A percentile compares a stretch with the other conserved stretches of the same genome.
Evolutionary conservation across 2,888 invertebrate species (phyloP).

Genomic region (Cyaniris semiargus): DNA sequence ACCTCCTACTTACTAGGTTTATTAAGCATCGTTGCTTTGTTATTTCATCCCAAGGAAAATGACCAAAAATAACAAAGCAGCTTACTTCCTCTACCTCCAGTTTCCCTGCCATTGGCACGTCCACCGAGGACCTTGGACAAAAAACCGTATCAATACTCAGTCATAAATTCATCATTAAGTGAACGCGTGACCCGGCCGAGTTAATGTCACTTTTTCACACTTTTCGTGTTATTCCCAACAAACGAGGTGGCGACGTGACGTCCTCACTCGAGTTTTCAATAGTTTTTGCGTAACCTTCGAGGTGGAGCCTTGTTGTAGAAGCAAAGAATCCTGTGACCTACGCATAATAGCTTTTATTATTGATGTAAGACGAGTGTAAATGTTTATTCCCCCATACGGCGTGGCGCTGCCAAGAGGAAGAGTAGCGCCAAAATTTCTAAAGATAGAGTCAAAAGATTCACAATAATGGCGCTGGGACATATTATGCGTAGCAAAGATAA

Average conservation of each 20-base stretch:
- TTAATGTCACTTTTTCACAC: conserved; percentile 70
- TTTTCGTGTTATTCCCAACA: conserved; percentile 50
- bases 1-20: not conserved
- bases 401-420: no score
- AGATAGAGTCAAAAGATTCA: no score
- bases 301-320: conserved; percentile 52
- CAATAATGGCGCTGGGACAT: no score
- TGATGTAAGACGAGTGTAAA: no score
- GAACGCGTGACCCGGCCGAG: conserved; percentile 71
- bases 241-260: conserved; percentile 62
- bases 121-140: conserved; percentile 68
- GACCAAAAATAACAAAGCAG: not conserved
- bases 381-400: no score
- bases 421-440: no score
- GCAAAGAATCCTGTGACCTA: not conserved
- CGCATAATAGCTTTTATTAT: not conserved
- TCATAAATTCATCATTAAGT: conserved; percentile 72
- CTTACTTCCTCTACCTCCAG: not conserved
- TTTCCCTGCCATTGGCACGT: conserved; percentile 65
- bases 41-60: not conserved
- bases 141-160: conserved; percentile 68
- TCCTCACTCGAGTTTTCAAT: conserved; percentile 53
- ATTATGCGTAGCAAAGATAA: no score
- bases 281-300: conserved; percentile 48
- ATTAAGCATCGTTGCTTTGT: not conserved